A percentile compares a stretch with the other conserved stretches of the same genome.
Conservation (phyloP, 2,797 vertebrate genomes). For the Cetoscarus ocellatus region DNA sequence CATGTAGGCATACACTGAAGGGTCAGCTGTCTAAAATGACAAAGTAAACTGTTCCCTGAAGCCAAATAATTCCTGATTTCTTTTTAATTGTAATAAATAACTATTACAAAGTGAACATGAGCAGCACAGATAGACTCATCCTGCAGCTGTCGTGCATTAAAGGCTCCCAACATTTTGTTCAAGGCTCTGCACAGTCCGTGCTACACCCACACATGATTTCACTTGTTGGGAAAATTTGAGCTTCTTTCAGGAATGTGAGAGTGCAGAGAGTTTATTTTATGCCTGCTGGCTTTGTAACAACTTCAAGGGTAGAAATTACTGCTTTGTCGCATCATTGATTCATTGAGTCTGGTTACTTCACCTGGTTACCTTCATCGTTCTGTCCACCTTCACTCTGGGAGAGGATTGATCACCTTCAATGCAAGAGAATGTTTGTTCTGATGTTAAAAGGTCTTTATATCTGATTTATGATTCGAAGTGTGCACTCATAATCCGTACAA, state of each 20-base stretch:
- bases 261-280: neutral
- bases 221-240: neutral
- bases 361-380: no score
- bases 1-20: no score
- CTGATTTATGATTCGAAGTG: no score
- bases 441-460: no score
- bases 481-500: no score
- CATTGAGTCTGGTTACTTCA: no score
- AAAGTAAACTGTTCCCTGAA: neutral
- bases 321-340: neutral
- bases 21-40: no score
- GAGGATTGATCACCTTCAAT: no score
- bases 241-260: neutral
- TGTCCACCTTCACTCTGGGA: no score
- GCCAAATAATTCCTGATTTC: neutral
- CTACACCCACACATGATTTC: conserved; percentile 3
- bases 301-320: conserved; percentile 1
- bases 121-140: neutral
- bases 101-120: neutral
- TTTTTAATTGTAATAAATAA: neutral
- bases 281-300: neutral
- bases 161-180: neutral
- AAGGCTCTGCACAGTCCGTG: neutral
- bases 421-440: no score
- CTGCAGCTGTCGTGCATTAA: neutral